Base-by-base conservation (phyloP, 30 jellyfish, hydroid and myxozoan species). In the Turritopsis rubra region DNA sequence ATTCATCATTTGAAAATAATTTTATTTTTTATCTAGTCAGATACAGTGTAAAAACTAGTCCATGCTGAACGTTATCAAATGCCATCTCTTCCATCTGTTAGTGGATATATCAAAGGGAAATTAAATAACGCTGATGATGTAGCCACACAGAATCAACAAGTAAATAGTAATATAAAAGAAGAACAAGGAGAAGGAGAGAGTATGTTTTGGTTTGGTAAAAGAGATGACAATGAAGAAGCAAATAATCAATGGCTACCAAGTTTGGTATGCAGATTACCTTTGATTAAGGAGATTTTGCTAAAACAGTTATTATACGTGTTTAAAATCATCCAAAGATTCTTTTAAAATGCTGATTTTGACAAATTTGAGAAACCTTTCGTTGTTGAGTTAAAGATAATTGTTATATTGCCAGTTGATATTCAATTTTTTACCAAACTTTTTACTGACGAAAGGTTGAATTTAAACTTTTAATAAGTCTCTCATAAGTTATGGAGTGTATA, bases 161-260 rank as follows among this genome's bases (percentile, higher is more conserved):
- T n/a, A 8, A 22, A 68, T 22, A 73, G 22, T 26, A 22, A 72
- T 18, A 25, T 21, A 19, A 30, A 75, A n/a, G 16, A 28, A 75
- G 66, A 75, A 26, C 75, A 75, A 75, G 66, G 22, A 26, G 27
- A 22, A 21, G 25, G 9, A 18, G 9, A 75, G 9, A 26, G 18
- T 16, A 75, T 89, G 31, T 89, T 76, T 54, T 89, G 90, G 91
- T 89, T 89, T 68, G 85, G 90, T 79, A 77, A 70, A 29, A 72
- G 52, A 1, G 89, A 65, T 8, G 66, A 65, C 21, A 84, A 53
- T 52, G 85, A 81, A 22, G 75, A 71, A 0, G 18, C 52, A 24
- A 22, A 26, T 26, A 87, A 79, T 22, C 85, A 93, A 52, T 89
- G 94, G 96, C 82, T 89, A 26, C 96, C 96, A 68, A 90, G 94